Conservation (phyloP, 2,113 vertebrate species). For the Coptodon rendalli region DNA sequence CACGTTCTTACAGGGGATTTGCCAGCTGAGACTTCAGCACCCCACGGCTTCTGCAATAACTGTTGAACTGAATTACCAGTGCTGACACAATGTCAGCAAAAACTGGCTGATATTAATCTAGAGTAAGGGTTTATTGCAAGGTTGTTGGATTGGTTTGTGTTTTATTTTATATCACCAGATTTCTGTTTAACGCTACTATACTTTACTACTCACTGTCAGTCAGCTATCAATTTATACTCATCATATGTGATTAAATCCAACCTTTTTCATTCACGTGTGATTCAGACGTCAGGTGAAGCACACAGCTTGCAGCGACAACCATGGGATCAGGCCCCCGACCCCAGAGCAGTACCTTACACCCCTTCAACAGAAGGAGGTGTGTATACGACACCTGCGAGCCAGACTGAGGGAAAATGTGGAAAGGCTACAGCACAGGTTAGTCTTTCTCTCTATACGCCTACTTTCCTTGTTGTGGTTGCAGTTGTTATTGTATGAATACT, state of each 20-base stretch:
- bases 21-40: not conserved
- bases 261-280: not conserved
- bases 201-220: not conserved
- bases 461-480: not conserved
- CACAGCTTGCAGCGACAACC: constrained; percentile 89
- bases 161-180: not conserved
- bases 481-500: not conserved
- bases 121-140: not conserved
- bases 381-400: constrained; percentile 89
- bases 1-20: not conserved
- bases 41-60: not conserved
- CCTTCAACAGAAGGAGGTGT: constrained; percentile 97
- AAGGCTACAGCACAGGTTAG: constrained; percentile 88
- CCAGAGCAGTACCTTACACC: constrained; percentile 98
- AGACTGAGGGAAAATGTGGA: constrained; percentile 91
- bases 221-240: not conserved
- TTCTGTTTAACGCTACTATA: not conserved
- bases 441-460: not conserved
- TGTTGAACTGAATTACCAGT: not conserved
- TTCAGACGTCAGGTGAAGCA: constrained; percentile 86
- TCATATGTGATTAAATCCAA: not conserved
- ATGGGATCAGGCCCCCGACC: constrained; percentile 88
- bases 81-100: not conserved
- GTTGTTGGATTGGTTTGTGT: not conserved
- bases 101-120: not conserved